A percentile compares a stretch with the other conserved stretches of the same genome.
Evolutionary conservation across 2,797 vertebrate genomes (phyloP).

Genomic region (Petrocephalus schoutedeni): DNA sequence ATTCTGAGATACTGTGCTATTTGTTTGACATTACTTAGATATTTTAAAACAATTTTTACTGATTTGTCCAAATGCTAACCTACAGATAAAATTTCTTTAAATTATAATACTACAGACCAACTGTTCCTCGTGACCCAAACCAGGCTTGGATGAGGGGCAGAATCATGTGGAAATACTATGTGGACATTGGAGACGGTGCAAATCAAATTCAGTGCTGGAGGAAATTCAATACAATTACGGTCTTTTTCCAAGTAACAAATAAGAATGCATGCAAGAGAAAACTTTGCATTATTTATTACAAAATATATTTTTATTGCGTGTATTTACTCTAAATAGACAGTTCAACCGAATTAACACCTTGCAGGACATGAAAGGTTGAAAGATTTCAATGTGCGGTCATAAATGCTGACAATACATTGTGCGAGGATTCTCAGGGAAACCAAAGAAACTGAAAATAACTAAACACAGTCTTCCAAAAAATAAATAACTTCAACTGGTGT

Average conservation of each 20-base stretch:
- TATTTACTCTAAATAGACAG: background rate
- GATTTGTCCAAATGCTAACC: background rate
- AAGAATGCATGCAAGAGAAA: background rate
- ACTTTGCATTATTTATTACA: background rate
- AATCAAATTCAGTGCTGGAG: background rate
- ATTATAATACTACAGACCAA: background rate
- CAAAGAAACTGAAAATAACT: background rate
- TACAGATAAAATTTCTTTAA: background rate
- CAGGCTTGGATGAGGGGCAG: background rate
- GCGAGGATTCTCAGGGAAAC: background rate
- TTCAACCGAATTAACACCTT: background rate
- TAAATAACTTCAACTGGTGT: background rate
- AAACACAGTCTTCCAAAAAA: background rate
- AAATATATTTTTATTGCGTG: constrained; percentile 8
- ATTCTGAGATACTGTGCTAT: background rate
- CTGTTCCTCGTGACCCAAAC: background rate
- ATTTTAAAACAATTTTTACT: background rate
- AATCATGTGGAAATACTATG: background rate
- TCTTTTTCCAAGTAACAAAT: background rate
- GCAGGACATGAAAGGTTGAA: background rate
- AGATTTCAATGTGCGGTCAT: background rate
- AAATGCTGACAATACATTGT: background rate
- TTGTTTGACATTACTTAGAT: background rate
- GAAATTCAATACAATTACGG: background rate
- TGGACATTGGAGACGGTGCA: background rate